Base-by-base conservation (phyloP, 2,888 invertebrate genomes). In the Tinea pellionella region DNA sequence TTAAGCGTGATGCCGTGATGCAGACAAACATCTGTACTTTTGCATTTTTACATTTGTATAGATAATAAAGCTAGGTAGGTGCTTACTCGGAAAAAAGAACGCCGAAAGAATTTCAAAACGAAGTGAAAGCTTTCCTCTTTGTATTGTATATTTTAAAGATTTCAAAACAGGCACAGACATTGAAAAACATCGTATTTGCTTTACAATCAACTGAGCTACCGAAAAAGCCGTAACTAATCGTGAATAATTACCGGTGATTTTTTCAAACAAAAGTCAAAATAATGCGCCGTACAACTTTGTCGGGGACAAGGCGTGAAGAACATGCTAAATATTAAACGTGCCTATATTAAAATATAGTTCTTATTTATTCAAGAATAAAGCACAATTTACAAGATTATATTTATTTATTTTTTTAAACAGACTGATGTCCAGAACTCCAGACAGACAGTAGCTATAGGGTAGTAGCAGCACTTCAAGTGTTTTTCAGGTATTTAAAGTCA, bases 181-280 rank as follows among this genome's bases (percentile, higher is more conserved):
- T 47, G 47, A 47, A 47, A 47, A n/a, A 37, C 16, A 47, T 2
- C 47, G n/a, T 53, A 53, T 53, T 24, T 53, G 53, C 1, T 12
- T 53, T 53, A 53, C 53, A 53, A 53, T 53, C 53, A 53, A 12
- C 53, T 1, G 3, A 2, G 57, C 57, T 57, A 32, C 57, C 32
- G 57, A 57, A 57, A 19, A 32, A 15, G 19, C 32, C 32, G 57
- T 24, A 57, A 57, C 57, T n/a, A 32, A 57, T 57, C 16, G 11
- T 32, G 16, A 57, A 57, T 32, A 57, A 57, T 57, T 57, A 32
- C 57, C 32, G 6, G 57, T 57, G 18, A 32, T 57, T 57, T 57
- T 57, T 57, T 53, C 53, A 12, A 57, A 57, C 57, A 57, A 57
- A 57, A 57, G 57, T 57, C 57, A 57, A 57, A 57, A 57, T 57